phyloP scores from a whole-genome alignment of 2,888 invertebrate genomes.

The Steinernema hermaphroditum region DNA sequence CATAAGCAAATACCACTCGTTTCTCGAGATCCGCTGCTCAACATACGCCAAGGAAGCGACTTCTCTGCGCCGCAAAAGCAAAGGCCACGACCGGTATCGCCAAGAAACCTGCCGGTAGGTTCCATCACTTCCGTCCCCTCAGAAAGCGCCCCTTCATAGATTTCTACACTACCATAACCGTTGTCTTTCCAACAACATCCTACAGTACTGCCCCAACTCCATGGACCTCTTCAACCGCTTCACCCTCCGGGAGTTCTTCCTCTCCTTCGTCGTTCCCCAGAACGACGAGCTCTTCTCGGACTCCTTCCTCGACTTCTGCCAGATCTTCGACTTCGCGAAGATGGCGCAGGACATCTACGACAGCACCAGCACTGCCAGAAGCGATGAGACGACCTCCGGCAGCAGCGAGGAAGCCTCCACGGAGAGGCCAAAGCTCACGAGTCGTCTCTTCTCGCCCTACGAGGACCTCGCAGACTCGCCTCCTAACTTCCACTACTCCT shows the following conservation, averaged over 20 bases:
- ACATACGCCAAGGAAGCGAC: conserved; percentile 46
- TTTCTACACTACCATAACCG: conserved; percentile 44
- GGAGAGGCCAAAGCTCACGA: conserved; percentile 1
- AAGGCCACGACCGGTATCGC: conserved; percentile 19
- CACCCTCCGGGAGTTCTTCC: conserved; percentile 47
- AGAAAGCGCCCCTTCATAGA: conserved; percentile 33
- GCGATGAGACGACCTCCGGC: neutral
- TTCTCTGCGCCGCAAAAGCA: conserved; percentile 21
- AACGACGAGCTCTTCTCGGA: conserved; percentile 43
- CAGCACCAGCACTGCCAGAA: conserved; percentile 39
- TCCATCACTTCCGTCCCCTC: no score
- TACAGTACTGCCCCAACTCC: conserved; percentile 42
- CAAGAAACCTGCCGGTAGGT: conserved; percentile 38
- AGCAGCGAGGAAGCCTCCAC: conserved; percentile 10
- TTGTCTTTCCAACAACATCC: conserved; percentile 41
- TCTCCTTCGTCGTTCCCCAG: conserved; percentile 45
- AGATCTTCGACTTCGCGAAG: conserved; percentile 45
- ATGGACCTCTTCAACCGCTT: conserved; percentile 44
- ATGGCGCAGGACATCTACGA: conserved; percentile 44
- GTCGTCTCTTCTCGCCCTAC: conserved; percentile 27
- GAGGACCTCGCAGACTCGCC: conserved; percentile 26
- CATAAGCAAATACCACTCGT: conserved; percentile 49
- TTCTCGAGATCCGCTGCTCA: conserved; percentile 50
- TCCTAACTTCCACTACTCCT: conserved; percentile 28
- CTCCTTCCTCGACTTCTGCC: conserved; percentile 43